A percentile compares a stretch with the other conserved stretches of the same genome.
phyloP scores from a whole-genome alignment of 2,888 invertebrate genomes.

The Geophilus truncorum region DNA sequence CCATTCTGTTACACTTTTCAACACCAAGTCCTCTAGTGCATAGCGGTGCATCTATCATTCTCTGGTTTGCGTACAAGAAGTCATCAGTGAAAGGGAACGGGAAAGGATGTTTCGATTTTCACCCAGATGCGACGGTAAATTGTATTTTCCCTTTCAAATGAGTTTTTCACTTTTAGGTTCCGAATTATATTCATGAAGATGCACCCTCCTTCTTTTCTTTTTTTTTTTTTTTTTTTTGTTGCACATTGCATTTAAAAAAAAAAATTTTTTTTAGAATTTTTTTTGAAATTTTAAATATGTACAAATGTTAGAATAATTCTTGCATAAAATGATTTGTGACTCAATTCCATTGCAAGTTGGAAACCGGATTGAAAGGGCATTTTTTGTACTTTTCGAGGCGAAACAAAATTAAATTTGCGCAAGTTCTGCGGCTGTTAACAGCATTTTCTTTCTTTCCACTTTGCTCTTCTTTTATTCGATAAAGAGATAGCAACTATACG shows the following conservation, averaged over 20 bases:
- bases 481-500: constrained; percentile 21
- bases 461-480: constrained; percentile 18
- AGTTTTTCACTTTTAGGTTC: background rate
- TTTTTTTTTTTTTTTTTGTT: background rate
- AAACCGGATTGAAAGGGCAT: background rate
- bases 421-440: background rate
- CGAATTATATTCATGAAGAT: background rate
- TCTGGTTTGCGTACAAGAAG: constrained; percentile 10
- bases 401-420: background rate
- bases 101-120: constrained; percentile 14
- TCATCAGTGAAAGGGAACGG: background rate
- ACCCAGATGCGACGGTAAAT: background rate
- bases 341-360: background rate
- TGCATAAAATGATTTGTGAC: background rate
- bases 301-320: background rate
- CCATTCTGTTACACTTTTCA: constrained; percentile 12
- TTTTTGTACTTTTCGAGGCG: background rate
- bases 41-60: constrained; percentile 1
- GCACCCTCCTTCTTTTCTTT: background rate
- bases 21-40: constrained; percentile 2
- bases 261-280: background rate
- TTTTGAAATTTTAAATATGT: background rate
- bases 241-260: background rate
- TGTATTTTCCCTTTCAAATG: constrained; percentile 11
- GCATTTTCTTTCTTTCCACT: background rate